Base-by-base conservation (phyloP, 2,888 invertebrate species). In the Campoletis raptor region DNA sequence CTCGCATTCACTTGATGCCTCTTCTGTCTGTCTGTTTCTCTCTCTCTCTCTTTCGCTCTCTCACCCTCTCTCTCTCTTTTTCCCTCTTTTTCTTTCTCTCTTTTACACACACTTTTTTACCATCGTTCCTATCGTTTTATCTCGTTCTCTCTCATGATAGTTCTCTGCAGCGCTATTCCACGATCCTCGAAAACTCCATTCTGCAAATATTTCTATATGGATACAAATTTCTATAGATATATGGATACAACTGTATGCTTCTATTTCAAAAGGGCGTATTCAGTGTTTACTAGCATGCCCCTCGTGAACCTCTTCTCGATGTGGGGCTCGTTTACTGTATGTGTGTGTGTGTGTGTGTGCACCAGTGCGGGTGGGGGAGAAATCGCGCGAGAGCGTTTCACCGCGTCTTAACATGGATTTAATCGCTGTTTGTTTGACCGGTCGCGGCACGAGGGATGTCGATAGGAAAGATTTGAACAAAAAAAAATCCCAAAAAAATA, bases 401-500 rank as follows among this genome's bases (percentile, higher is more conserved):
- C 73, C 86, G 88, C 81, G 87, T 77, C 86, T 87, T 82, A 87
- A 89, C 89, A 89, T 88, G 89, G 88, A 90, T 89, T 89, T 89
- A 89, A 89, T 89, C 88, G 86, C 85, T 88, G 89, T 86, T 84
- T 85, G 83, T 83, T 87, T 86, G 82, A 85, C 80, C 80, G 80
- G 78, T 85, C 86, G 85, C 81, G 80, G 83, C 86, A 83, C 83
- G 83, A 77, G 70, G 40, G 72, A 80, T 57, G 76, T 80, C 76
- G 80, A 83, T 83, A 83, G 57, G 37, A 80, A 80, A 52, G 77
- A 67, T 83, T 80, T 76, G 40, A 66, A 85, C 54, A 85, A 70
- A 61, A 64, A n/a, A 42, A 21, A 57, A 45, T 30, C 21, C 40
- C 1, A 30, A n/a, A 45, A 45, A 40, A 30, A 70, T 57, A 36